phyloP scores from a whole-genome alignment of 2,888 invertebrate genomes.

The Cybosia mesomella region DNA sequence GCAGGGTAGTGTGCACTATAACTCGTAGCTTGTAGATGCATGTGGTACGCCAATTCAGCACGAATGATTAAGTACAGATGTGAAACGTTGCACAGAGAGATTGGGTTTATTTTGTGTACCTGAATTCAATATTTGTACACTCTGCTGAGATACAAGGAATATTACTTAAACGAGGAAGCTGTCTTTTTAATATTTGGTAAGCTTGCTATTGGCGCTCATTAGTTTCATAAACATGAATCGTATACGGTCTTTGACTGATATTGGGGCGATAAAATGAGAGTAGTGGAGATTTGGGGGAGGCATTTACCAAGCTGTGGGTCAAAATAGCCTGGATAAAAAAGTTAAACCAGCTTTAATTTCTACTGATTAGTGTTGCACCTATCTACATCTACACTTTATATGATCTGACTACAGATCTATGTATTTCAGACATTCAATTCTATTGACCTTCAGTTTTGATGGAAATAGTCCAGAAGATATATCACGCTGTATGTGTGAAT shows the following conservation, averaged over 20 bases:
- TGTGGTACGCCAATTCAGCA: background rate
- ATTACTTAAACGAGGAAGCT: too few species aligned
- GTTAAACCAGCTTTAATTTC: too few species aligned
- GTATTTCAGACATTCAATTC: too few species aligned
- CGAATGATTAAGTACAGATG: background rate
- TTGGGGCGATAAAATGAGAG: background rate
- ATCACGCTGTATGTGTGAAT: too few species aligned
- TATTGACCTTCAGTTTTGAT: too few species aligned
- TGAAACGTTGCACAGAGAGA: background rate
- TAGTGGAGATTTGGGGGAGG: background rate
- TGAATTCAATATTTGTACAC: background rate
- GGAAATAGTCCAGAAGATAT: too few species aligned
- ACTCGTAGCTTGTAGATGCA: background rate
- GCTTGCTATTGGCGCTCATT: too few species aligned
- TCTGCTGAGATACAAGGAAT: background rate
- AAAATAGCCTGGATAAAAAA: background rate
- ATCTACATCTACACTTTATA: too few species aligned
- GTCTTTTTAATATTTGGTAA: too few species aligned
- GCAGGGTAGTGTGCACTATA: background rate
- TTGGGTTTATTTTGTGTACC: background rate
- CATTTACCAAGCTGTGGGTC: background rate
- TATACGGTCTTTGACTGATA: background rate
- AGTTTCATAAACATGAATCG: too few species aligned
- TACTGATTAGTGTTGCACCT: too few species aligned
- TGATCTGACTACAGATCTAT: too few species aligned